Base-by-base conservation (phyloP, 2,113 vertebrate species). In the Clarias gariepinus region DNA sequence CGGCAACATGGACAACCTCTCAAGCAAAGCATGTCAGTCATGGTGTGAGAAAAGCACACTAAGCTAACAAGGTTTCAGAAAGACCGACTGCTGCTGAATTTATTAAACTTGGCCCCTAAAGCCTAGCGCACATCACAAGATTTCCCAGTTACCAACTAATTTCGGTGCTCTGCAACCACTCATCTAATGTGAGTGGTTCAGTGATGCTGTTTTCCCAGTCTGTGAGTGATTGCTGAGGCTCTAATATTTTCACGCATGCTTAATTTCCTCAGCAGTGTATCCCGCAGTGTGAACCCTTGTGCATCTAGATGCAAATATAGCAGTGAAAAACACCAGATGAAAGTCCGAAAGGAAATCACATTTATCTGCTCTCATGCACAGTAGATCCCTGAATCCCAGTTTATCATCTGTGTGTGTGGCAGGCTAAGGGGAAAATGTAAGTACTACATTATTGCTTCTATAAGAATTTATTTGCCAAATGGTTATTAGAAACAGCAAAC, bases 241-340 rank as follows among this genome's bases (percentile, higher is more conserved):
- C 52, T 77, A 7, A 77, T 77, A 77, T 77, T 53, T 77, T 52
- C 6, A 77, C 55, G 52, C 74, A 77, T 55, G 25, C 55, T 77
- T 28, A 55, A 77, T 55, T 77, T 28, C 28, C 25, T 28, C 47
- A 77, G 47, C 52, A 77, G 8, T 55, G 47, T 28, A 52, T 52
- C 21, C 12, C 4, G 9, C 25, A 52, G 41, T 76, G 10, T 76
- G 73, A 76, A 52, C 41, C 73, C 41, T 4, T 52, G 41, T 76
- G 41, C 21, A 76, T 25, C 41, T 76, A n/a, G 41, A 12, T 73
- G 23, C 23, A 76, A 76, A 76, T 19, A 52, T 23, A 52, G 73
- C 23, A 52, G 52, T 52, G 23, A 52, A 4, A 76, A 76, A 52
- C 36, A 47, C 19, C 41, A 11, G 15, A 4, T 52, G 10, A 52